phyloP scores from a whole-genome alignment of 1,140 invertebrate species.

The Nasonia giraulti region DNA sequence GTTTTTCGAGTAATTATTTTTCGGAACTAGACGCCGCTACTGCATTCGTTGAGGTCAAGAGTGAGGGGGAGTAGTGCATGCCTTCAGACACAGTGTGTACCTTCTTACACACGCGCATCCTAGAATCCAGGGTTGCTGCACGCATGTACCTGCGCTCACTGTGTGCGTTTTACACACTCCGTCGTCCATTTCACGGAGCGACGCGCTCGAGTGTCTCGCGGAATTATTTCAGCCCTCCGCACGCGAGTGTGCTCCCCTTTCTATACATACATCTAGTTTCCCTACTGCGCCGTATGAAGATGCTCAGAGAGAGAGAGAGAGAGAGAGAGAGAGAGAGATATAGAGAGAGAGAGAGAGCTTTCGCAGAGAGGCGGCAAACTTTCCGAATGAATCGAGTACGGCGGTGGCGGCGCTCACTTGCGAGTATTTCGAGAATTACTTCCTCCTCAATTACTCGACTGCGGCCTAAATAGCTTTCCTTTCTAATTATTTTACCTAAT shows the following conservation, averaged over 20 bases:
- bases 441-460: conserved; percentile 20
- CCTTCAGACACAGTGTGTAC: background rate
- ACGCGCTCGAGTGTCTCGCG: conserved; percentile 64
- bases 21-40: too few species aligned
- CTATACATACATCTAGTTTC: conserved; percentile 12
- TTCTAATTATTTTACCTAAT: conserved; percentile 26
- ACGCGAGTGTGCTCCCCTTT: background rate
- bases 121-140: background rate
- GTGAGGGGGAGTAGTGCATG: too few species aligned
- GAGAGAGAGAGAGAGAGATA: conserved; percentile 7
- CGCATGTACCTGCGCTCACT: conserved; percentile 26
- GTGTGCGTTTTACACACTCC: conserved; percentile 53
- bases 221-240: conserved; percentile 62
- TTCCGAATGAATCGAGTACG: conserved; percentile 36
- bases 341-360: conserved; percentile 3
- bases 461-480: conserved; percentile 3
- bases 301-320: background rate
- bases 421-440: conserved; percentile 37
- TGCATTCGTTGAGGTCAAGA: background rate
- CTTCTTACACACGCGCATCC: background rate
- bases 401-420: background rate
- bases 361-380: conserved; percentile 29
- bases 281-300: background rate
- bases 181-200: conserved; percentile 63
- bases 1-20: background rate